Evolutionary conservation across 2,113 vertebrate genomes (phyloP).

Genomic region (Apus apus): DNA sequence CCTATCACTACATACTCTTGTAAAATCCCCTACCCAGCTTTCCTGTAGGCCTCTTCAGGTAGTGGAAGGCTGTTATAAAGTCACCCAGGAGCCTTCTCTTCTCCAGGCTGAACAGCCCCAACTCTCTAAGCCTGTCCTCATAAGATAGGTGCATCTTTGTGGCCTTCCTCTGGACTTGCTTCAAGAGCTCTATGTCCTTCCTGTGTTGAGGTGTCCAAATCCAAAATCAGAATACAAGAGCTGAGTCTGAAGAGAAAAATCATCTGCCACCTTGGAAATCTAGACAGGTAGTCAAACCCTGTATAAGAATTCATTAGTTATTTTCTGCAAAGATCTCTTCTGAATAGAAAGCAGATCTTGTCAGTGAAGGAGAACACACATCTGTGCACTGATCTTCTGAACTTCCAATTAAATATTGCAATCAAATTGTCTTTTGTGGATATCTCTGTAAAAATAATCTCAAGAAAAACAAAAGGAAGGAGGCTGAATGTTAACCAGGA

Average conservation of each 20-base stretch:
- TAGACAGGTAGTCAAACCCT: neutral
- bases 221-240: neutral
- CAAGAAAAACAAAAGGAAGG: neutral
- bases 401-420: neutral
- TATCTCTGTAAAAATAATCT: neutral
- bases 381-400: neutral
- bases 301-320: neutral
- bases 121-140: too few species aligned
- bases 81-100: too few species aligned
- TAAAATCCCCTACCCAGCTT: too few species aligned
- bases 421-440: neutral
- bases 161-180: too few species aligned
- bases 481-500: neutral
- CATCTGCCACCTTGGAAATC: neutral
- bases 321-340: neutral
- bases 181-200: too few species aligned
- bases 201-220: neutral
- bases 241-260: neutral
- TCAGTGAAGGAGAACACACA: neutral
- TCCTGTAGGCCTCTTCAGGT: too few species aligned
- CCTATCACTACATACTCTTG: too few species aligned
- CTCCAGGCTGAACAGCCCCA: too few species aligned
- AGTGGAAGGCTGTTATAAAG: too few species aligned
- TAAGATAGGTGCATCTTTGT: too few species aligned
- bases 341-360: neutral